Percentiles rank a stretch among this genome's conserved stretches.
phyloP scores from a whole-genome alignment of 2,888 invertebrate genomes.

The Netelia melanura region DNA sequence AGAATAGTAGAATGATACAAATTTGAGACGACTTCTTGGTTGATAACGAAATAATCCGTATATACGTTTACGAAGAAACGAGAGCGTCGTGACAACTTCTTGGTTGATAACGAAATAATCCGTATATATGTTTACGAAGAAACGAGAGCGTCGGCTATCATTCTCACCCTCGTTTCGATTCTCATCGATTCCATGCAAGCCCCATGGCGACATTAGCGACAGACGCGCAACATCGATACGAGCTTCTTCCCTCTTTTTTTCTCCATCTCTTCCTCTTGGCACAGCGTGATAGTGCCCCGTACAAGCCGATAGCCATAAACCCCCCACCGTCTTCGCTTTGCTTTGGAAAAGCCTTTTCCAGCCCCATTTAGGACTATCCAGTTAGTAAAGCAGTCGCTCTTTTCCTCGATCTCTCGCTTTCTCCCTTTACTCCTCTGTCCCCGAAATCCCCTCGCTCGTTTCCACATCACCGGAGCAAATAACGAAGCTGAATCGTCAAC shows the following conservation, averaged over 20 bases:
- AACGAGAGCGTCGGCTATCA: not conserved
- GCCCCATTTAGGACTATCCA: slow-evolving; percentile 44
- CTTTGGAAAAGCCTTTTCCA: slow-evolving; percentile 46
- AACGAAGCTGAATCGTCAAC: slow-evolving; percentile 54
- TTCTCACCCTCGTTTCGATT: slow-evolving; percentile 7
- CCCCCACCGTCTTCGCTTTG: slow-evolving; percentile 20
- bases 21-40: no score
- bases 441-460: slow-evolving; percentile 30
- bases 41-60: not conserved
- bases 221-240: slow-evolving; percentile 18
- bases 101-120: not conserved
- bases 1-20: no score
- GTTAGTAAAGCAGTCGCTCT: slow-evolving; percentile 49
- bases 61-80: not conserved
- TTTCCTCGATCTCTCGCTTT: not conserved
- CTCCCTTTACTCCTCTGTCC: not conserved
- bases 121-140: not conserved
- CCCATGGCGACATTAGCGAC: slow-evolving; percentile 1
- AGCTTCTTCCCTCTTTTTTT: not conserved
- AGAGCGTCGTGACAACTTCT: not conserved
- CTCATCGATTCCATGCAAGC: not conserved
- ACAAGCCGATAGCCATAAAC: slow-evolving; percentile 16
- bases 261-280: slow-evolving; percentile 18
- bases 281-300: slow-evolving; percentile 19
- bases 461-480: slow-evolving; percentile 57